Base-by-base conservation (phyloP, 1,140 invertebrate genomes). In the Neuroterus valhalla region DNA sequence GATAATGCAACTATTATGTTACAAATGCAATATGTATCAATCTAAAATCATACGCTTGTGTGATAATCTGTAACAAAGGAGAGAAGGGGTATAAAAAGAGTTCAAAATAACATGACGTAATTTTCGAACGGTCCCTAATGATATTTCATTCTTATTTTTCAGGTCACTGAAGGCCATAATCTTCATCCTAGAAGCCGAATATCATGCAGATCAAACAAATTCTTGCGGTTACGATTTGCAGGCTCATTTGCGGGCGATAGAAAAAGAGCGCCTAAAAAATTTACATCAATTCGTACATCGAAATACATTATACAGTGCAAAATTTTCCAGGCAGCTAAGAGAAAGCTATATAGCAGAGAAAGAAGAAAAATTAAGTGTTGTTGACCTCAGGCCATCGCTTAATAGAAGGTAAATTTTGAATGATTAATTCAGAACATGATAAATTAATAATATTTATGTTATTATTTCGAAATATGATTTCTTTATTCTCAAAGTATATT, bases 161-260 rank as follows among this genome's bases (percentile, higher is more conserved):
- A 80, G 86, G 15, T 88, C 87, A 1, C 71, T 88, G n/a, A 79
- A 66, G 12, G 83, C 86, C 0, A 84, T 88, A 46, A 75, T 88
- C 0, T 84, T 85, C 43, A 68, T 88, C 15, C 73, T 88, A 46
- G 78, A 87, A 44, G 87, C 87, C 6, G 74, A 81, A 1, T 88
- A 86, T 14, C 66, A 72, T 14, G 46, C 81, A 15, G 82, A 88
- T 31, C 71, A 26, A 1, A 84, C 81, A 3, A 43, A 79, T 0
- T 26, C 70, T 8, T 88, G 87, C 50, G 74, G 78, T 3, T 79
- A 82, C 68, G 72, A 86, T 44, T 15, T 68, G 11, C 26, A 75
- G 3, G 71, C 70, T 67, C 71, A 86, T 44, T 15, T 68, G 11
- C 26, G 72, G 3, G 71, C 70, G 19, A 2, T 38, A 15, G 19